These are phyloP conservation scores for Strigamia crassipes DNA, from an alignment of 2,888 invertebrate genomes.

Conservation along the genomic window DNA sequence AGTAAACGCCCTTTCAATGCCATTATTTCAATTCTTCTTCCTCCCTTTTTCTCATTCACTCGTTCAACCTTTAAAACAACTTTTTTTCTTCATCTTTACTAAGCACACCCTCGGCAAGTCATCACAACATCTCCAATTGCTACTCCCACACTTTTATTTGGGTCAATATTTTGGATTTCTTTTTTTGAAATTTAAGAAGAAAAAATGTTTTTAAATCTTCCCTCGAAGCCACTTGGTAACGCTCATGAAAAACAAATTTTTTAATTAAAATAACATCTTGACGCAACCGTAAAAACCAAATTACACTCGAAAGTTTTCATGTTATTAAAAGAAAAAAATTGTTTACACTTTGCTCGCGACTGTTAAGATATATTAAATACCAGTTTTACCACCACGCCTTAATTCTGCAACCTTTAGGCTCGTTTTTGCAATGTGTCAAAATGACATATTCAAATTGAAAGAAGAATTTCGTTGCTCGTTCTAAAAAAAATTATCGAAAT, in stretches of 20 bases:
- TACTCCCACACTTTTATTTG: constrained; percentile 15
- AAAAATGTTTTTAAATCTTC: neutral
- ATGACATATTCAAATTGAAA: neutral
- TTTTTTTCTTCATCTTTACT: constrained; percentile 32
- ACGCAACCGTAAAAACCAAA: neutral
- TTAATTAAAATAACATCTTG: neutral
- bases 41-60: constrained; percentile 30
- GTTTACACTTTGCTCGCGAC: neutral
- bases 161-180: constrained; percentile 2
- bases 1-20: constrained; percentile 20
- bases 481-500: neutral
- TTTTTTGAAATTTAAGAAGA: neutral
- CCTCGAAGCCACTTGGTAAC: neutral
- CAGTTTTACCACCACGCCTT: constrained; percentile 6
- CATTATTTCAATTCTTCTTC: constrained; percentile 23
- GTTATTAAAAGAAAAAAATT: neutral
- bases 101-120: constrained; percentile 1
- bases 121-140: constrained; percentile 1
- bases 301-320: neutral
- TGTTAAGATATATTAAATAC: constrained; percentile 6
- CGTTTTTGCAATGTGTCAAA: neutral
- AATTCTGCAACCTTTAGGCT: neutral
- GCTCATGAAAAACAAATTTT: neutral
- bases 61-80: constrained; percentile 14
- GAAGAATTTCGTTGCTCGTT: neutral